Percentiles rank a stretch among this genome's conserved stretches.
Conservation (phyloP, 2,113 vertebrate genomes). For the Excalfactoria chinensis region DNA sequence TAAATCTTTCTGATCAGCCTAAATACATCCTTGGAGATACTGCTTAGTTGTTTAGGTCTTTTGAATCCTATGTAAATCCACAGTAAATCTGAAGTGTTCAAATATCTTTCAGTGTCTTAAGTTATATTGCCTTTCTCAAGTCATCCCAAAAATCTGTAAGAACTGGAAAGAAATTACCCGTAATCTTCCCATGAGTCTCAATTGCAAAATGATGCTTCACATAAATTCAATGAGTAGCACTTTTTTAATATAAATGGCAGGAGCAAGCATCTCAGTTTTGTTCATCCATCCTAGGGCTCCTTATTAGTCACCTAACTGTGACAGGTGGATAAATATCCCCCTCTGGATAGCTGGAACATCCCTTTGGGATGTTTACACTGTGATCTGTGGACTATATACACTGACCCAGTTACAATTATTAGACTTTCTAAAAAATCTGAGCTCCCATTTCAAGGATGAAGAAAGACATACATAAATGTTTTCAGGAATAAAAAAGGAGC, state of each 20-base stretch:
- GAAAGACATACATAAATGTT: background rate
- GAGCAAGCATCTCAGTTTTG: background rate
- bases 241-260: background rate
- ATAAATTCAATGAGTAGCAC: background rate
- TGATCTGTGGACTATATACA: background rate
- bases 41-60: background rate
- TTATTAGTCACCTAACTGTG: background rate
- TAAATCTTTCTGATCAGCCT: slow-evolving; percentile 2
- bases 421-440: background rate
- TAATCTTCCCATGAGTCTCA: background rate
- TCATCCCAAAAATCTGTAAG: background rate
- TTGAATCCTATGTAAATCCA: background rate
- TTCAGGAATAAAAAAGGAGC: background rate
- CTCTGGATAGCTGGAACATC: background rate
- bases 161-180: background rate
- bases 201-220: background rate
- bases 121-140: background rate
- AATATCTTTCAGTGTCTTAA: background rate
- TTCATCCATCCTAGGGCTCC: background rate
- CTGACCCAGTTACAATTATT: background rate
- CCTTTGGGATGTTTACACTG: background rate
- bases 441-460: background rate
- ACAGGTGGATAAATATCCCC: background rate
- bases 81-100: background rate
- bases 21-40: background rate